Conservation (phyloP, 1,140 invertebrate genomes). For the Dolichoris vasculosae region DNA sequence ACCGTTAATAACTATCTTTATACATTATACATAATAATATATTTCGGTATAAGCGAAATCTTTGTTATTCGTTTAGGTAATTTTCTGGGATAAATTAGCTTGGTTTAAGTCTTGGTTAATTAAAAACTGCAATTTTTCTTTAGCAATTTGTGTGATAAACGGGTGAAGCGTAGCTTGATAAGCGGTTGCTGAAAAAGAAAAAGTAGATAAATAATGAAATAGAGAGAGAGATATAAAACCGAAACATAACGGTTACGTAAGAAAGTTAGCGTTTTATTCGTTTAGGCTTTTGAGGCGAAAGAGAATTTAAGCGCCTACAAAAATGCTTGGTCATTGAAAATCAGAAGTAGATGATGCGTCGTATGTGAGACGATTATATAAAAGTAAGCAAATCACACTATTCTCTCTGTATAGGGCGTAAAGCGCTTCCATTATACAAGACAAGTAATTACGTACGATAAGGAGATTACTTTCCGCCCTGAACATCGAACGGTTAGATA, state of each 20-base stretch:
- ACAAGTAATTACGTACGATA: slow-evolving; percentile 51
- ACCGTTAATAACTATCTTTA: too few relatives aligned
- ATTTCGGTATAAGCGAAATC: neutral
- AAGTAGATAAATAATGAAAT: neutral
- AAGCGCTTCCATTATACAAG: slow-evolving; percentile 40
- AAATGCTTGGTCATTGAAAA: slow-evolving; percentile 30
- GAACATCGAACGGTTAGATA: slow-evolving; percentile 21
- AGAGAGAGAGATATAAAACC: neutral
- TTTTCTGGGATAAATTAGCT: neutral
- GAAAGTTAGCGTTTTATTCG: neutral
- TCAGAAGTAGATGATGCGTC: neutral
- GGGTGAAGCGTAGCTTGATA: neutral
- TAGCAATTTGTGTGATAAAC: neutral
- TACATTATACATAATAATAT: neutral
- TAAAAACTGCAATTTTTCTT: neutral
- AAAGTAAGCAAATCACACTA: neutral
- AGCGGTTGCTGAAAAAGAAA: neutral
- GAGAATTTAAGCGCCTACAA: neutral
- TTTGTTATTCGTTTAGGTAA: neutral
- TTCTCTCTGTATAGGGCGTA: neutral
- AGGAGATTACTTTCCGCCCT: slow-evolving; percentile 31
- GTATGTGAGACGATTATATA: neutral
- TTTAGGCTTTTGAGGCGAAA: neutral
- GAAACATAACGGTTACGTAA: neutral
- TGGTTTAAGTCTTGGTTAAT: neutral